phyloP scores from a whole-genome alignment of 2,797 vertebrate species.

The Xenopus petersii region DNA sequence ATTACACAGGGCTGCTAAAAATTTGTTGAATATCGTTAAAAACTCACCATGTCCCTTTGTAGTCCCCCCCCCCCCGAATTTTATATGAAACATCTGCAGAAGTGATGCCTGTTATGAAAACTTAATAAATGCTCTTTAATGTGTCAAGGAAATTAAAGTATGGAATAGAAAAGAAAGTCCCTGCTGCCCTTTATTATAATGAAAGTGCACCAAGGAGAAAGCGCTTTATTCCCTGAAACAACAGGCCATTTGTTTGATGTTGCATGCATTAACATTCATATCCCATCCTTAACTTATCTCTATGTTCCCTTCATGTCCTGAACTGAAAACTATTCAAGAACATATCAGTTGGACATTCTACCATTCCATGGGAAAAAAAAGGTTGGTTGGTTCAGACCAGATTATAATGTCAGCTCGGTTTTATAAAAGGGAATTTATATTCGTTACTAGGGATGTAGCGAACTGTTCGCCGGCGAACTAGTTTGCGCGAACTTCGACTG shows the following conservation, averaged over 20 bases:
- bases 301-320: not conserved
- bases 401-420: no score
- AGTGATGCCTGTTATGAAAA: constrained; percentile 44
- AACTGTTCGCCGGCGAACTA: no score
- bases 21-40: not conserved
- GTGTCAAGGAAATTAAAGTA: constrained; percentile 51
- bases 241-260: constrained; percentile 27
- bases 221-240: constrained; percentile 37
- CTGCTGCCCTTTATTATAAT: constrained; percentile 46
- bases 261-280: constrained; percentile 44
- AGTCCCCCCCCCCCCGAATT: constrained; percentile 51
- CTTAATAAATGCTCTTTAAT: constrained; percentile 54
- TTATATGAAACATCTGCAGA: constrained; percentile 54
- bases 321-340: not conserved
- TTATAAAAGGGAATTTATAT: no score
- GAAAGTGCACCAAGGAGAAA: constrained; percentile 36
- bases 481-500: no score
- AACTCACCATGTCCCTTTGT: constrained; percentile 9
- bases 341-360: not conserved
- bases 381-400: no score
- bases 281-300: constrained; percentile 13
- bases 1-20: constrained; percentile 6
- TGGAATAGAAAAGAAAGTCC: constrained; percentile 45
- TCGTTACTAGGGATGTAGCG: no score
- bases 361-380: not conserved